A percentile compares a stretch with the other conserved stretches of the same genome.
phyloP scores from a whole-genome alignment of 2,797 vertebrate genomes.

The Myotis pilosus region DNA sequence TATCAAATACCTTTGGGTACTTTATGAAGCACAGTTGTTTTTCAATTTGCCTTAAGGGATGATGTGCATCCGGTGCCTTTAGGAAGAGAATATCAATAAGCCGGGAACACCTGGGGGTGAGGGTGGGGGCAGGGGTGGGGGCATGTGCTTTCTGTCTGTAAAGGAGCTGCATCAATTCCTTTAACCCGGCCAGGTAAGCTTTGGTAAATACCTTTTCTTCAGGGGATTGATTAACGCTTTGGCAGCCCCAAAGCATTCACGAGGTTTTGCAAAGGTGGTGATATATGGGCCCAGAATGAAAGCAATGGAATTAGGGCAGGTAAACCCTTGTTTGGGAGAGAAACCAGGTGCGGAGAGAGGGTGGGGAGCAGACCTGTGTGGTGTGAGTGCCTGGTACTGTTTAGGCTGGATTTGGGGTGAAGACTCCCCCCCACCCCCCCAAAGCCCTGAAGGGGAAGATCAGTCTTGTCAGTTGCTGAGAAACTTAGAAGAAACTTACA shows the following conservation, averaged over 20 bases:
- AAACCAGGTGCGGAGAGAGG: not conserved
- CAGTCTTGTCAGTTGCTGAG: not conserved
- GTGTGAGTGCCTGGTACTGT: not conserved
- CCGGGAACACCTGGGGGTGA: too few species aligned
- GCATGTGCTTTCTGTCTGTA: not conserved
- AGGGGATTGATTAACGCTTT: not conserved
- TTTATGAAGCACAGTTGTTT: not conserved
- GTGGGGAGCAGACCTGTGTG: not conserved
- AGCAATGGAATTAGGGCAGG: not conserved
- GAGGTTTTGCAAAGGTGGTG: not conserved
- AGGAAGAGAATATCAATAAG: not conserved
- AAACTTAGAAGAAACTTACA: not conserved
- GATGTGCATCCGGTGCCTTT: not conserved
- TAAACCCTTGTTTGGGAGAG: not conserved
- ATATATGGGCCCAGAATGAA: not conserved
- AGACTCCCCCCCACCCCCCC: fast-evolving
- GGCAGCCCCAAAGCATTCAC: not conserved
- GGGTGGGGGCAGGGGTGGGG: not conserved
- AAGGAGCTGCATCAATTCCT: not conserved
- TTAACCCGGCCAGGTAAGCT: too few species aligned
- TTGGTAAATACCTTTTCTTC: not conserved
- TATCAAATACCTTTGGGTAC: not conserved
- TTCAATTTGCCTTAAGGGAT: not conserved
- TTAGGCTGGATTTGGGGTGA: not conserved
- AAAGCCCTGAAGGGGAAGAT: not conserved